A percentile compares a stretch with the other conserved stretches of the same genome.
phyloP scores from a whole-genome alignment of 2,797 vertebrate genomes.

The Natrix natrix region DNA sequence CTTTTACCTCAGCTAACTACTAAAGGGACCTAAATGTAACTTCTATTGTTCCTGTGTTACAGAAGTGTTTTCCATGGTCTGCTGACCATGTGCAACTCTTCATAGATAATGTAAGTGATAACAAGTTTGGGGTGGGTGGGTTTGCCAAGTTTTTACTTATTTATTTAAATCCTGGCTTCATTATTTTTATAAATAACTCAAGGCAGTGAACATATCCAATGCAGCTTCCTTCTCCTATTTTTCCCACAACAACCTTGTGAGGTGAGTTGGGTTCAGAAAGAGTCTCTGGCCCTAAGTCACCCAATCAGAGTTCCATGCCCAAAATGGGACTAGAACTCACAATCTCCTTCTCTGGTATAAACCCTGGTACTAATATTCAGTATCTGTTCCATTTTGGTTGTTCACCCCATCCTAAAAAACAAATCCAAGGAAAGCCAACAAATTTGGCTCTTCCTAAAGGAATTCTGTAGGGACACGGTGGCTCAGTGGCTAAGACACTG shows the following conservation, averaged over 20 bases:
- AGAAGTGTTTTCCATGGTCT: background rate
- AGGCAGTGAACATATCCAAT: background rate
- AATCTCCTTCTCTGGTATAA: background rate
- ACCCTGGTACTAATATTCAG: background rate
- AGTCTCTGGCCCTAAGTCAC: background rate
- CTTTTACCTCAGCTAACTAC: background rate
- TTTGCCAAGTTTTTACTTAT: background rate
- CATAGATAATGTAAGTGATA: background rate
- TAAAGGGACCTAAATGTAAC: background rate
- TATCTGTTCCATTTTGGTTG: background rate
- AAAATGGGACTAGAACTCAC: background rate
- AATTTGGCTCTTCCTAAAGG: background rate
- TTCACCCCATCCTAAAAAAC: background rate
- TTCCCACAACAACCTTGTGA: background rate
- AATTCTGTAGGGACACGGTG: background rate
- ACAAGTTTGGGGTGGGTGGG: background rate
- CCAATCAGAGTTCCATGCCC: background rate
- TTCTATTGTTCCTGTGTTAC: background rate
- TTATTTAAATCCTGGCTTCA: background rate
- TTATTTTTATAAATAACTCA: background rate
- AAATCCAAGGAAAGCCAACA: background rate
- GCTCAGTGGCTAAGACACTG: too few species aligned
- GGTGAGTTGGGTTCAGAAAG: background rate
- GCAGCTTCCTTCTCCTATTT: background rate
- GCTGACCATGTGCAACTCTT: background rate